phyloP scores from a whole-genome alignment of 2,113 vertebrate species.

The Regulus satrapa region DNA sequence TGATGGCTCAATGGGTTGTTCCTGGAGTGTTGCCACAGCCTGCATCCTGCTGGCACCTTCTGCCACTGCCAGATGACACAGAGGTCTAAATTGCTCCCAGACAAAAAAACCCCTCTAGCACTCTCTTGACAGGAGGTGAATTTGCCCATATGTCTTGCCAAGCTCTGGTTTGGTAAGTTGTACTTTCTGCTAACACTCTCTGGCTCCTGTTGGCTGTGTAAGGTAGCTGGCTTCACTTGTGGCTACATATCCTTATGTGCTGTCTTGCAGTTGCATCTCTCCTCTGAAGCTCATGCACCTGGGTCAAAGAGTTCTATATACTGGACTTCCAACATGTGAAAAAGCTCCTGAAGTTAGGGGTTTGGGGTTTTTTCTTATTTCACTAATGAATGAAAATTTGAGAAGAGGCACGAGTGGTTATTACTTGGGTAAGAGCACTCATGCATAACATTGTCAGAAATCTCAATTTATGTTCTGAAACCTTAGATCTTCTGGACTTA shows the following conservation, averaged over 20 bases:
- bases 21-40: not conserved
- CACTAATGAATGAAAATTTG: not conserved
- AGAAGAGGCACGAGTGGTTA: not conserved
- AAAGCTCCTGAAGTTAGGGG: not conserved
- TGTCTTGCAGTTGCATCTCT: not conserved
- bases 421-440: not conserved
- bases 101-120: not conserved
- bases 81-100: not conserved
- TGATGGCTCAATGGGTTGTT: not conserved
- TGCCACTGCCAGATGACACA: not conserved
- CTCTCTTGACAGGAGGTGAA: not conserved
- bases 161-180: not conserved
- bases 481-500: not conserved
- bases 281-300: not conserved
- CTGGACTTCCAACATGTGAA: not conserved
- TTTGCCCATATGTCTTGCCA: not conserved
- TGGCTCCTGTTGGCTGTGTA: not conserved
- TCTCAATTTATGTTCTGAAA: not conserved
- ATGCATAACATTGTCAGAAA: not conserved
- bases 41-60: not conserved
- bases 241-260: not conserved
- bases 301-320: not conserved
- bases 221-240: not conserved
- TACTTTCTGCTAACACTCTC: not conserved
- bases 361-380: not conserved